These are phyloP conservation scores for Leptocoma aspasia DNA, from an alignment of 2,113 vertebrate genomes.

Conservation along the genomic window DNA sequence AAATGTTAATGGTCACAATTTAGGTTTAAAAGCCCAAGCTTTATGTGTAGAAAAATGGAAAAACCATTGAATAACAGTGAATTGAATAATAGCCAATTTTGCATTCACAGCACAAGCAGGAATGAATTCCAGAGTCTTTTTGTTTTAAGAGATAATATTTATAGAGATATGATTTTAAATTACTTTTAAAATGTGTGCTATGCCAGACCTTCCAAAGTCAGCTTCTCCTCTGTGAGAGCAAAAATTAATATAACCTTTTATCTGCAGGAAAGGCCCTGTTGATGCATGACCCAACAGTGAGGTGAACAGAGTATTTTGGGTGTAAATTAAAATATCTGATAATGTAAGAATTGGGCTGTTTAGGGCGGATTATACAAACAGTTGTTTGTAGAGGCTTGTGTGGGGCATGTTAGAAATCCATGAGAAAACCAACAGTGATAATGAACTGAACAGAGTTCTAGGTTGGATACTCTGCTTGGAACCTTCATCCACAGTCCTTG, in stretches of 20 bases:
- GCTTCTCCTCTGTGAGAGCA: not conserved
- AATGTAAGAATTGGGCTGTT: not conserved
- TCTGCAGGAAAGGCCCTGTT: not conserved
- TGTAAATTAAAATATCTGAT: not conserved
- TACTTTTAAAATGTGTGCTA: not conserved
- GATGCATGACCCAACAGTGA: not conserved
- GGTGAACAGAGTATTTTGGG: not conserved
- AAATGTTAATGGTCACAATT: constrained; percentile 19
- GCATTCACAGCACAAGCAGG: not conserved
- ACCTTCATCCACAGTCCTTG: not conserved
- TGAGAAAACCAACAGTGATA: not conserved
- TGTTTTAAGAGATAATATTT: constrained; percentile 47
- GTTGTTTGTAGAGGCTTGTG: not conserved
- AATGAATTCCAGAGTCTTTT: constrained; percentile 5
- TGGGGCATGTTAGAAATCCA: not conserved
- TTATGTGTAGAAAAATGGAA: not conserved
- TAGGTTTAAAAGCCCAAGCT: not conserved
- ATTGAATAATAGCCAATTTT: constrained; percentile 32
- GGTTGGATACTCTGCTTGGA: not conserved
- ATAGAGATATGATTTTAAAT: not conserved
- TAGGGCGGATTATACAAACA: not conserved
- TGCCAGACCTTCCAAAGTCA: not conserved
- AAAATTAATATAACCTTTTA: not conserved
- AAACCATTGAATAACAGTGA: not conserved
- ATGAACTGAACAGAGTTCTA: not conserved